phyloP scores from a whole-genome alignment of 2,113 vertebrate species.

The Emberiza fucata region DNA sequence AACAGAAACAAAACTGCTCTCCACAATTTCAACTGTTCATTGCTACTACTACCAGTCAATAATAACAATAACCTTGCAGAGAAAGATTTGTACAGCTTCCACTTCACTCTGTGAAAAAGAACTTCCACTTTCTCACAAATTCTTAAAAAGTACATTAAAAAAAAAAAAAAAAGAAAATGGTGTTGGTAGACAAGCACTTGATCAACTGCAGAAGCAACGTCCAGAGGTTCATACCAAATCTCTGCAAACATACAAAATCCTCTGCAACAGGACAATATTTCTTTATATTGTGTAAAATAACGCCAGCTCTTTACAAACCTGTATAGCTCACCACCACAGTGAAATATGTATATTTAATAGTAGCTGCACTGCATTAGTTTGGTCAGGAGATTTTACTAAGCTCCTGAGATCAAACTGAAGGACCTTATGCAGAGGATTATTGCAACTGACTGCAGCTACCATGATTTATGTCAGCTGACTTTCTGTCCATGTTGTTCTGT shows the following conservation, averaged over 20 bases:
- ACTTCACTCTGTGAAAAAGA: neutral
- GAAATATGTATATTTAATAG: neutral
- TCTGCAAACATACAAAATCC: neutral
- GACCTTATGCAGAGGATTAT: neutral
- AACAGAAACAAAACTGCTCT: neutral
- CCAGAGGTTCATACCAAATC: neutral
- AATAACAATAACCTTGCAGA: neutral
- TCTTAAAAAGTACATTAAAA: neutral
- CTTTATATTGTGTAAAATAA: neutral
- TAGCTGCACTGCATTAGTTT: neutral
- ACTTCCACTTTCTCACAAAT: neutral
- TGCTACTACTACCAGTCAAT: neutral
- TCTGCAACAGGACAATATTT: neutral
- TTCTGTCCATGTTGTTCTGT: neutral
- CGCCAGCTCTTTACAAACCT: neutral
- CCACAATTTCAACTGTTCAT: neutral
- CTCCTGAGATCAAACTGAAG: slow-evolving; percentile 1
- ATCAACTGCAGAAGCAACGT: neutral
- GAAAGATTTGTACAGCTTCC: neutral
- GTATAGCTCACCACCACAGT: neutral
- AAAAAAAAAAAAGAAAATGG: neutral
- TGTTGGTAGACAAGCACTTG: neutral
- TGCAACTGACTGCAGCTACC: neutral
- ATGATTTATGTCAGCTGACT: neutral
- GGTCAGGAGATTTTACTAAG: slow-evolving; percentile 36